These are phyloP conservation scores for Gambusia yucatana DNA, from an alignment of 2,797 vertebrate species.

Conservation along the genomic window DNA sequence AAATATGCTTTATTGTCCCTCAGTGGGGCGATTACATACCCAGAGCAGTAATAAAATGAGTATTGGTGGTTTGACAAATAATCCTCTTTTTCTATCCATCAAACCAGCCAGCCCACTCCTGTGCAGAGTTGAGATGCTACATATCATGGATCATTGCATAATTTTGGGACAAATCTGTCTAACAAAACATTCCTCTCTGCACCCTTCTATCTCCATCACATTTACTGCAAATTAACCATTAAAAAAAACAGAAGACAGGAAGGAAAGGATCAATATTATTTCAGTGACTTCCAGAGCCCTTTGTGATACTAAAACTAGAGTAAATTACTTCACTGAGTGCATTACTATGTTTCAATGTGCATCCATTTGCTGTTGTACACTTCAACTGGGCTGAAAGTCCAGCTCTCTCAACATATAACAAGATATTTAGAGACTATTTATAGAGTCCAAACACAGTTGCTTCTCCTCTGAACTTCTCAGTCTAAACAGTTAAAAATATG, in stretches of 20 bases:
- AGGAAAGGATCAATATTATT: background rate
- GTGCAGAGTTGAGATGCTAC: slow-evolving; percentile 36
- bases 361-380: slow-evolving; percentile 10
- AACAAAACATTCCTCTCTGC: background rate
- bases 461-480: slow-evolving; percentile 22
- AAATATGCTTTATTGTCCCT: background rate
- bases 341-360: slow-evolving; percentile 5
- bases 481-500: slow-evolving; percentile 17
- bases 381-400: slow-evolving; percentile 28
- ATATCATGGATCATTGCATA: slow-evolving; percentile 8
- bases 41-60: background rate
- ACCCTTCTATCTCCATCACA: background rate
- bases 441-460: slow-evolving; percentile 25
- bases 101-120: slow-evolving; percentile 41
- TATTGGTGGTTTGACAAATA: slow-evolving; percentile 1
- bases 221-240: background rate
- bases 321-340: slow-evolving; percentile 14
- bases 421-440: slow-evolving; percentile 48
- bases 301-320: slow-evolving; percentile 6
- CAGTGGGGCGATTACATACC: background rate
- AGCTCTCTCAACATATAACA: slow-evolving; percentile 31
- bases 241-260: background rate
- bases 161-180: background rate
- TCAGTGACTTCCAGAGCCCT: slow-evolving; percentile 3
- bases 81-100: slow-evolving; percentile 29